Base-by-base conservation (phyloP, 2,888 invertebrate genomes). In the Dicyrtoma fusca region DNA sequence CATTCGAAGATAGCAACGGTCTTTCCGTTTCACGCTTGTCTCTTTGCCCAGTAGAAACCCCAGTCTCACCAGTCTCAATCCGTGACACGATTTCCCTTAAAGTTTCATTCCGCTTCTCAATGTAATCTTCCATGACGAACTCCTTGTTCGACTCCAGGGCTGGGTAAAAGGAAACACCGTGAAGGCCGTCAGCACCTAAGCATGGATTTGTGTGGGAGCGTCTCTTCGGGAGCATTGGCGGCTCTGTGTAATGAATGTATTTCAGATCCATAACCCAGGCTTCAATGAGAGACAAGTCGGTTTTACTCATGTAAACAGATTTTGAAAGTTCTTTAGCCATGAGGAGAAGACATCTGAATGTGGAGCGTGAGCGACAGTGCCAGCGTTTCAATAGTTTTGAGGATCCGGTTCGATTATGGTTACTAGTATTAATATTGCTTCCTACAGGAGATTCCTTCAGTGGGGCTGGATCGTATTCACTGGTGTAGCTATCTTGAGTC, bases 141-240 rank as follows among this genome's bases (percentile, higher is more conserved):
- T 75, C 75, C 25, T 69, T 64, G 73, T 76, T 77, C 44, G 79
- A 78, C 42, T 78, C 77, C 44, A 81, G 72, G 13, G 81, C 75
- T 11, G 81, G 81, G 72, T 79, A 80, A 70, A 81, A 81, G 23
- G 80, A 75, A 69, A 81, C 80, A 13, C 81, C 81, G 53, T 78
- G 79, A 25, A 81, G 77, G 45, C 81, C 81, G 72, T 81, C 81
- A 23, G 81, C 81, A 44, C 81, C 81, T 1, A 81, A 71, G 61
- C 81, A 81, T 11, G 81, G 81, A 70, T 81, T 81, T 11, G 76
- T 76, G 51, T 78, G 78, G 3, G 81, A 80, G 13, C 81, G 69
- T 45, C 81, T 72, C 57, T 80, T 74, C 17, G 82, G 81, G 10
- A 82, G 74, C 75, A 81, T 80, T n/a, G 81, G 81, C 3, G 82